Percentiles rank a stretch among this genome's conserved stretches.
Evolutionary conservation across 2,888 invertebrate genomes (phyloP).

Genomic region (Hanleya hanleyi): DNA sequence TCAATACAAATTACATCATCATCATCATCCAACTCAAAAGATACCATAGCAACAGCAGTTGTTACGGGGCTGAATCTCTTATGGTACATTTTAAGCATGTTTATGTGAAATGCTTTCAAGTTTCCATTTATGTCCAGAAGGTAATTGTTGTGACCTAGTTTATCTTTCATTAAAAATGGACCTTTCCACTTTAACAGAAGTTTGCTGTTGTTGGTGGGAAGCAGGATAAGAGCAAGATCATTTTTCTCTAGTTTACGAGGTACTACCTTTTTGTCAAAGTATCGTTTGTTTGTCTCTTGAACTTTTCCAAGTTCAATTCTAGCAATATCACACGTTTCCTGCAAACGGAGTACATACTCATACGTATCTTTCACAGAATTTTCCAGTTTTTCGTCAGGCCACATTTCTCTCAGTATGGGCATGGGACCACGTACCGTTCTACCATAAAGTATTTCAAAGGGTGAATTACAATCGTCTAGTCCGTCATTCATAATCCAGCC

Average conservation of each 20-base stretch:
- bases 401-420: constrained; percentile 29
- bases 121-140: constrained; percentile 26
- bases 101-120: constrained; percentile 25
- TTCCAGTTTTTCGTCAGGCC: constrained; percentile 22
- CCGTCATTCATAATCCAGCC: too few species aligned
- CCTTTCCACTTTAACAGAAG: constrained; percentile 36
- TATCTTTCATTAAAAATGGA: constrained; percentile 28
- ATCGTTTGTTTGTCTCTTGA: constrained; percentile 16
- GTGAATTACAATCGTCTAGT: too few species aligned
- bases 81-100: constrained; percentile 28
- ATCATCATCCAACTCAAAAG: neutral
- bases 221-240: too few species aligned
- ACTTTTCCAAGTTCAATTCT: constrained; percentile 20
- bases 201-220: constrained; percentile 43
- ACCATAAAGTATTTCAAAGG: constrained; percentile 42
- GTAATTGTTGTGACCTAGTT: constrained; percentile 25
- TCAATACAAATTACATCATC: neutral
- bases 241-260: constrained; percentile 31
- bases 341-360: constrained; percentile 41
- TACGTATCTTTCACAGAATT: constrained; percentile 30
- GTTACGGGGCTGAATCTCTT: constrained; percentile 6
- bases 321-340: constrained; percentile 33
- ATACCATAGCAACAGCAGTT: neutral
- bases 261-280: constrained; percentile 34
- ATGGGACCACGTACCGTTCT: constrained; percentile 30